These are phyloP conservation scores for Prionace glauca DNA, from an alignment of 2,797 vertebrate species.

Conservation along the genomic window DNA sequence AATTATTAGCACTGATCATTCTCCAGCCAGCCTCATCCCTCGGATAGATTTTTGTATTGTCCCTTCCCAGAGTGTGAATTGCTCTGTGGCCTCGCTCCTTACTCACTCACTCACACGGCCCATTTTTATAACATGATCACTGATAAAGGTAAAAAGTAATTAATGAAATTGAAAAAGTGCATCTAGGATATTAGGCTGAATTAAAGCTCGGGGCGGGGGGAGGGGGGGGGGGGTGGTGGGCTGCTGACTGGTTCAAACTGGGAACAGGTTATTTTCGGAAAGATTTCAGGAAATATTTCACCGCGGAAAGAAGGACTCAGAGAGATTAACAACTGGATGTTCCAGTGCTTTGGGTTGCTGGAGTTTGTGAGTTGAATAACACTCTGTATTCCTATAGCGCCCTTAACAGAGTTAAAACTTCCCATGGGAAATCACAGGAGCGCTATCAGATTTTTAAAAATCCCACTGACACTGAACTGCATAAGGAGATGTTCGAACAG, in stretches of 20 bases:
- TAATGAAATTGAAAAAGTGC: neutral
- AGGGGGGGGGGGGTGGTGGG: too few relatives aligned
- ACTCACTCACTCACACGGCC: neutral
- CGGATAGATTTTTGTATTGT: neutral
- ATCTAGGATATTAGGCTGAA: neutral
- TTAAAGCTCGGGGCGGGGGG: neutral
- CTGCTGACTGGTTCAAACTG: neutral
- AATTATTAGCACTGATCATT: conserved; percentile 16
- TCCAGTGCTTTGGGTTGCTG: neutral
- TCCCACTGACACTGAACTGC: neutral
- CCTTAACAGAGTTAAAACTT: neutral
- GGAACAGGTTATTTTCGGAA: neutral
- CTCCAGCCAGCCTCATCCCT: neutral
- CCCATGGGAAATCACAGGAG: neutral
- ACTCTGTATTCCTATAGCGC: neutral
- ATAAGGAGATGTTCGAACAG: neutral
- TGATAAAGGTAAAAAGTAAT: neutral
- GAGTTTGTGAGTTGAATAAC: neutral
- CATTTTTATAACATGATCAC: neutral
- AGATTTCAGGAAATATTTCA: neutral
- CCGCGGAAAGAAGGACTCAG: neutral
- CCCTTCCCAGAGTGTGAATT: neutral
- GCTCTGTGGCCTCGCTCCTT: neutral
- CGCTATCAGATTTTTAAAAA: neutral
- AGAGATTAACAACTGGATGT: neutral